These are phyloP conservation scores for Uloborus plumipes DNA, from an alignment of 2,888 invertebrate genomes.

Conservation along the genomic window DNA sequence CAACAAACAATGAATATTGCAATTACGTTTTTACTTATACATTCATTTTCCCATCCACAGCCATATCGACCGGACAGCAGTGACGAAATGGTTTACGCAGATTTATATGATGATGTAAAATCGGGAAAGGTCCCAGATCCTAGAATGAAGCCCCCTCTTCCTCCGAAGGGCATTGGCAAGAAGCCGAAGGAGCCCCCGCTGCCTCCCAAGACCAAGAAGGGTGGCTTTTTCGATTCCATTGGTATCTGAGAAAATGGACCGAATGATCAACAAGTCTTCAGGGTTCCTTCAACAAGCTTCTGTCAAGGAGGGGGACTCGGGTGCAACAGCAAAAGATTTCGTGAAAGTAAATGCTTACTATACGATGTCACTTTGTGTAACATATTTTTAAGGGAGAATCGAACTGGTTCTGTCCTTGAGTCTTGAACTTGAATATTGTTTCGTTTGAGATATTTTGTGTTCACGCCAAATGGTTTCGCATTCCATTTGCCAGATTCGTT, in stretches of 20 bases:
- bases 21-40: background rate
- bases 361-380: too few species aligned
- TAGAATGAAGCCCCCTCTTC: conserved; percentile 66
- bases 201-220: conserved; percentile 64
- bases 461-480: conserved; percentile 47
- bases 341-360: too few species aligned
- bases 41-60: conserved; percentile 24
- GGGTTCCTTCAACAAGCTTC: too few species aligned
- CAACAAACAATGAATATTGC: too few species aligned
- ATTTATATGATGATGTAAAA: conserved; percentile 67
- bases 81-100: conserved; percentile 67
- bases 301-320: too few species aligned
- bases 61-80: conserved; percentile 66
- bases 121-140: conserved; percentile 67
- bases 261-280: too few species aligned
- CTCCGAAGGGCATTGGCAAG: conserved; percentile 66
- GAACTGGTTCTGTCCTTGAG: too few species aligned
- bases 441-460: conserved; percentile 8
- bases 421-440: too few species aligned
- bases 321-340: too few species aligned
- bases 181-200: conserved; percentile 65
- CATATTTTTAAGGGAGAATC: too few species aligned
- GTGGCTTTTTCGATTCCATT: conserved; percentile 52
- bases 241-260: conserved; percentile 38
- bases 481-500: conserved; percentile 54